Base-by-base conservation (phyloP, 2,113 vertebrate species). In the Dasyurus viverrinus region DNA sequence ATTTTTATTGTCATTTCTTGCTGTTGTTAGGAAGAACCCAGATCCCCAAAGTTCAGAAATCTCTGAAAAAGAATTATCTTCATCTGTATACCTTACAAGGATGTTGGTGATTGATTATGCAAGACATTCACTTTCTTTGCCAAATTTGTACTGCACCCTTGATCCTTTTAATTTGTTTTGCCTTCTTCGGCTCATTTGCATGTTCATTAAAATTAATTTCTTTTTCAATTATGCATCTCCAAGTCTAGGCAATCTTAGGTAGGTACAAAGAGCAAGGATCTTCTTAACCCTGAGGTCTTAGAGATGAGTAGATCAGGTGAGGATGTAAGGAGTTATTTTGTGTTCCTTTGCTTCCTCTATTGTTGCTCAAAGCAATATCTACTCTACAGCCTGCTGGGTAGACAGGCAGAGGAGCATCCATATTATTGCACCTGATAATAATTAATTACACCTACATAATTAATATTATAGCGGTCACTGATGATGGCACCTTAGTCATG, bases 81-180 rank as follows among this genome's bases (percentile, higher is more conserved):
- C 42, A 84, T 84, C 68, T 8, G 5, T 26, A 42, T 84, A 84
- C 68, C n/a, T 84, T 84, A 19, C 0, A 8, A 84, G 68, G n/a
- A 84, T 84, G 68, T n/a, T 96, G 95, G n/a, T 94, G 91, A 96
- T 98, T 98, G 97, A 97, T 97, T 97, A 98, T 98, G 97, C 97
- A 97, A 90, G 94, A 68, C 96, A 98, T 92, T 95, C 95, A 97
- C 96, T 94, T 93, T 94, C 55, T 96, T 96, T 93, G 91, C 93
- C 16, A 0, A 95, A 92, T 94, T 97, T 60, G 84, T 96, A 48
- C 91, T 94, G 92, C 53, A 54, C 94, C 97, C 96, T 47, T 97
- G 97, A 98, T 97, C 97, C 96, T 95, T 96, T 96, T 95, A 95
- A 93, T 97, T 98, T 97, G 30, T 97, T 97, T 97, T 93, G 84